Evolutionary conservation across 1,140 invertebrate genomes (phyloP).

Genomic region (Marisa cornuarietis): DNA sequence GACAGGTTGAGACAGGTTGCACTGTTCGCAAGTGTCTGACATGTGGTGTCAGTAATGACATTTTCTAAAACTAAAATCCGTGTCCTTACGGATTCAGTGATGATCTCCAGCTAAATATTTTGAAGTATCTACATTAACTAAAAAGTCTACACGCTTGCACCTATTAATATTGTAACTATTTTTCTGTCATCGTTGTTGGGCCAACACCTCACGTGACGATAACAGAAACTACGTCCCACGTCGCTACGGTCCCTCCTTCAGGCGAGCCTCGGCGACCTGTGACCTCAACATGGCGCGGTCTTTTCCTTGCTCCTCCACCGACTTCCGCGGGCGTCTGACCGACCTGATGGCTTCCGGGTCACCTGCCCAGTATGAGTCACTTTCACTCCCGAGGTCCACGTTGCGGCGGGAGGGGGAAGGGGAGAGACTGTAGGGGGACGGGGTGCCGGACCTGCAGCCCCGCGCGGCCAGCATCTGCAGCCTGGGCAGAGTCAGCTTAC

Average conservation of each 20-base stretch:
- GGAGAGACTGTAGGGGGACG: constrained; percentile 20
- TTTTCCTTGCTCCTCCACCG: constrained; percentile 38
- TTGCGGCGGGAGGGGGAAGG: constrained; percentile 15
- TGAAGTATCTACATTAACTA: too few relatives aligned
- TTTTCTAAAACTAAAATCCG: too few relatives aligned
- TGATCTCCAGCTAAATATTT: too few relatives aligned
- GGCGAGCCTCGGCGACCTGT: neutral
- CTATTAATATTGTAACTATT: too few relatives aligned
- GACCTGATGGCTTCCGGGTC: constrained; percentile 47
- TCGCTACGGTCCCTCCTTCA: neutral
- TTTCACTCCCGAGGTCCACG: constrained; percentile 29
- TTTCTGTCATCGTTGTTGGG: too few relatives aligned
- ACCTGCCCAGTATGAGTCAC: constrained; percentile 38
- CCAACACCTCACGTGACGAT: too few relatives aligned
- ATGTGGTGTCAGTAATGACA: too few relatives aligned
- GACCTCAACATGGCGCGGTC: constrained; percentile 5
- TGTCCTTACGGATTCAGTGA: too few relatives aligned
- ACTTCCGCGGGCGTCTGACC: constrained; percentile 40
- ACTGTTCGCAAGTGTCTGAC: too few relatives aligned
- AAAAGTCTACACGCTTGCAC: too few relatives aligned
- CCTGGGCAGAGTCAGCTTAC: constrained; percentile 24
- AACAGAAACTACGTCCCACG: neutral
- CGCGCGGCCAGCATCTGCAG: neutral
- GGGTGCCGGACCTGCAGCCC: neutral
- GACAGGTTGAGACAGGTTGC: too few relatives aligned